Conservation (phyloP, 2,113 vertebrate genomes). For the Thermophis baileyi region DNA sequence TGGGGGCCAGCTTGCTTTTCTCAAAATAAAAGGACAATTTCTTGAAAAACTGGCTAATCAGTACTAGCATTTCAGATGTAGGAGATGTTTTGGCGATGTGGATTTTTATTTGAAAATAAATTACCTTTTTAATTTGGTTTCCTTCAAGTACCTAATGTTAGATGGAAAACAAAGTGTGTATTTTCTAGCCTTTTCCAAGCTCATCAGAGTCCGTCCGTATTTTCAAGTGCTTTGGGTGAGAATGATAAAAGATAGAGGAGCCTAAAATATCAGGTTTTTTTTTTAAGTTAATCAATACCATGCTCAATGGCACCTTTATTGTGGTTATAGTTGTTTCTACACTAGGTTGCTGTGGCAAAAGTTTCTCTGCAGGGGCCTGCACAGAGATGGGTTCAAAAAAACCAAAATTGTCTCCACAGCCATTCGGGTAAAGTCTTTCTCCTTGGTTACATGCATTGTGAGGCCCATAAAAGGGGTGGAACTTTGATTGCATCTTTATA, state of each 20-base stretch:
- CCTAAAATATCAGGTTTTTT: neutral
- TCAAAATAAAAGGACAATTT: neutral
- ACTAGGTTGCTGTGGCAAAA: neutral
- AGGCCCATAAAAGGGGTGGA: neutral
- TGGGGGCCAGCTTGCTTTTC: neutral
- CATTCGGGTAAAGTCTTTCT: neutral
- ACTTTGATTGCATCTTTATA: neutral
- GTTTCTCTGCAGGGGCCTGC: neutral
- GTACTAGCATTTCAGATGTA: neutral
- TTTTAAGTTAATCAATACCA: neutral
- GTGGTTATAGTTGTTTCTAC: neutral
- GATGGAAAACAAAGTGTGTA: neutral
- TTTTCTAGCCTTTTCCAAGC: neutral
- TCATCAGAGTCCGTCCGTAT: no score
- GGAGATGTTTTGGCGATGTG: neutral
- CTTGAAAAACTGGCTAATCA: neutral
- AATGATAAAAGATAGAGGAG: neutral
- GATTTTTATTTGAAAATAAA: neutral
- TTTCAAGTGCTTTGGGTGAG: neutral
- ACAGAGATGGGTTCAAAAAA: neutral
- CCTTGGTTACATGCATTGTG: neutral
- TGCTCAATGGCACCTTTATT: neutral
- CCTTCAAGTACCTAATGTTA: neutral
- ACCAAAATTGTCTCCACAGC: neutral
- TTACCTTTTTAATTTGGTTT: neutral